Conservation (phyloP, 2,797 vertebrate species). For the Sebastes aleutianus region DNA sequence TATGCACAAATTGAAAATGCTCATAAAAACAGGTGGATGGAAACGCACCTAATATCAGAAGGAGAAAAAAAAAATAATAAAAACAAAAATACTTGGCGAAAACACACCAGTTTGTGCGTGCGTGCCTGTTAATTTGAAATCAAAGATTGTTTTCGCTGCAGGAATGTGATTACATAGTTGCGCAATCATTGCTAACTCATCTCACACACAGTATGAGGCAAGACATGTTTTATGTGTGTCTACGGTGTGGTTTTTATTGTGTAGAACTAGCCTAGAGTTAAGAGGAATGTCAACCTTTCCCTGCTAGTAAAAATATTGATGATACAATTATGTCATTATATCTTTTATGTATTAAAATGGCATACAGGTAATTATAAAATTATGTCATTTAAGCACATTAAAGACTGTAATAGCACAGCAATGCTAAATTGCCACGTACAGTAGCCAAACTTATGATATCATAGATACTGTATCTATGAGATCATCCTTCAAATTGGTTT, state of each 20-base stretch:
- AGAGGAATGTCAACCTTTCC: not conserved
- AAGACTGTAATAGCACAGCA: not conserved
- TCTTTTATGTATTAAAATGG: conserved; percentile 21
- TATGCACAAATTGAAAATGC: not conserved
- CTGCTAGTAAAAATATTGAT: conserved; percentile 7
- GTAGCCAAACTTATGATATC: conserved; percentile 31
- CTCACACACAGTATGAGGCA: not conserved
- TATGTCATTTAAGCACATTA: not conserved
- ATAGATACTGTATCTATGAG: conserved; percentile 18
- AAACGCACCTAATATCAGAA: not conserved
- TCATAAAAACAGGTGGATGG: not conserved
- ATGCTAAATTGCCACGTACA: conserved; percentile 2
- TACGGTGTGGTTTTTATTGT: not conserved
- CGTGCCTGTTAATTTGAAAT: not conserved
- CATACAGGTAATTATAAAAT: conserved; percentile 10
- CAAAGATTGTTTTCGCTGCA: not conserved
- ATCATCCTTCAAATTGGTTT: conserved; percentile 26
- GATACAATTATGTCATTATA: conserved; percentile 40
- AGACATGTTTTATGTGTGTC: not conserved
- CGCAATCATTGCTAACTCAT: not conserved
- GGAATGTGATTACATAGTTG: not conserved
- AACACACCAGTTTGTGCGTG: not conserved
- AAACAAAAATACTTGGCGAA: not conserved
- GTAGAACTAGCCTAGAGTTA: not conserved
- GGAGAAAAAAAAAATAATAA: not conserved